These are phyloP conservation scores for Hippasteria phrygiana DNA, from an alignment of 53 echinoderm and acorn worm species.

Conservation along the genomic window DNA sequence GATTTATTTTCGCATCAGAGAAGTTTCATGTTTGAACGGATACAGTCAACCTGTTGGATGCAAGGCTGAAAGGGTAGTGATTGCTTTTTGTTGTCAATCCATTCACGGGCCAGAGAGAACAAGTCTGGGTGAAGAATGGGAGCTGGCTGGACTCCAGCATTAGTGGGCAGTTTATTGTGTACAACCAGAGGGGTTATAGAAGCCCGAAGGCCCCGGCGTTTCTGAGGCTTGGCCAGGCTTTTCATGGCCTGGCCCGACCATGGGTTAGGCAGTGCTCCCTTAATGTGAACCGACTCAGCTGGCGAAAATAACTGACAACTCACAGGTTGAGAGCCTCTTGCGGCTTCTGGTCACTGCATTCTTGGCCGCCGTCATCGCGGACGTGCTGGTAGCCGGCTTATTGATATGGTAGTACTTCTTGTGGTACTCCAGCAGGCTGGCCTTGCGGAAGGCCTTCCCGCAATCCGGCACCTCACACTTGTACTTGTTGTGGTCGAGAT, in stretches of 20 bases:
- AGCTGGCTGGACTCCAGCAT: too few relatives aligned
- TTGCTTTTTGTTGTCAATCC: background rate
- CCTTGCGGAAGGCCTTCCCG: constrained; percentile 91
- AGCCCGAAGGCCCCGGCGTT: too few relatives aligned
- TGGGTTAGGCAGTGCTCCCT: too few relatives aligned
- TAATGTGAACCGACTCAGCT: background rate
- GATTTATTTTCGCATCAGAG: background rate
- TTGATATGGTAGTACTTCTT: constrained; percentile 93
- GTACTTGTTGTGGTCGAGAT: constrained; percentile 95
- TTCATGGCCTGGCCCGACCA: too few relatives aligned
- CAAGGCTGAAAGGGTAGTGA: too few relatives aligned
- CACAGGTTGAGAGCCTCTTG: constrained; percentile 74
- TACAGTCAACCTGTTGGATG: too few relatives aligned
- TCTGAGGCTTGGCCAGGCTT: too few relatives aligned
- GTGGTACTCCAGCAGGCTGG: constrained; percentile 89
- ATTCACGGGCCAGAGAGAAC: too few relatives aligned
- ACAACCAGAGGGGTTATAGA: too few relatives aligned
- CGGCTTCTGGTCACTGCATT: constrained; percentile 70
- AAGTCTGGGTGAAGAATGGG: too few relatives aligned
- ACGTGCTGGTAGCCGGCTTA: constrained; percentile 48
- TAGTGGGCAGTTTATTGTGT: too few relatives aligned
- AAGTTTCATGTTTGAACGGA: too few relatives aligned
- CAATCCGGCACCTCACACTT: constrained; percentile 92
- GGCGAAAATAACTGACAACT: background rate
- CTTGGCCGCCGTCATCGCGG: constrained; percentile 62